Conservation (phyloP, 2,113 vertebrate genomes). For the Crypturellus undulatus region DNA sequence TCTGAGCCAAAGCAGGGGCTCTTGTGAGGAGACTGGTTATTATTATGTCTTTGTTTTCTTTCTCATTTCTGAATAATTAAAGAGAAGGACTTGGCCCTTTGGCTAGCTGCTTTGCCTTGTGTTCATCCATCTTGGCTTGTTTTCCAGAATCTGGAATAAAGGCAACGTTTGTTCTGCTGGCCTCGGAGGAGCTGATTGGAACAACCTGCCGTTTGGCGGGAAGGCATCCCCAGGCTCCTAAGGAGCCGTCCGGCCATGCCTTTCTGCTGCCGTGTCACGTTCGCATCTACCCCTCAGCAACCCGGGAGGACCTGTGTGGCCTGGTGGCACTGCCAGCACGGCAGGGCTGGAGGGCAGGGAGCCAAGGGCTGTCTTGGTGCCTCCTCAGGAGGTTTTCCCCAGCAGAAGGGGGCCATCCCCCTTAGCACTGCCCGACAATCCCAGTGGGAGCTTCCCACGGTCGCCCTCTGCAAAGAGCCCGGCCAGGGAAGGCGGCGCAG, state of each 20-base stretch:
- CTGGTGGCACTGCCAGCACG: background rate
- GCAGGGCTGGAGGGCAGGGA: background rate
- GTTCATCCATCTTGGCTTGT: slow-evolving; percentile 34
- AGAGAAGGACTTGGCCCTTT: slow-evolving; percentile 44
- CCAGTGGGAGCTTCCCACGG: background rate
- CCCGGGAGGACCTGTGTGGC: background rate
- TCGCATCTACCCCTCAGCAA: background rate
- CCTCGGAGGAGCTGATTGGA: background rate
- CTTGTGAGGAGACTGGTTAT: slow-evolving; percentile 19
- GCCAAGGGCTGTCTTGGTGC: background rate
- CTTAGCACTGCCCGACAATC: background rate
- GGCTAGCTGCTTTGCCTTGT: slow-evolving; percentile 40
- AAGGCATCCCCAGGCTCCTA: background rate
- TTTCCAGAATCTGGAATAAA: slow-evolving; percentile 46
- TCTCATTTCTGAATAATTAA: slow-evolving; percentile 60
- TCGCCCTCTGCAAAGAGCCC: background rate
- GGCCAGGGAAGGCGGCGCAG: slow-evolving; percentile 28
- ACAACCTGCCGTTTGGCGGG: background rate
- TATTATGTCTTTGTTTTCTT: slow-evolving; percentile 50
- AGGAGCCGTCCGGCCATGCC: background rate
- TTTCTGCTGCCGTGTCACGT: background rate
- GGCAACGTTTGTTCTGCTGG: slow-evolving; percentile 36
- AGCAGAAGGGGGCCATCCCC: background rate
- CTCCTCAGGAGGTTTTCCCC: background rate
- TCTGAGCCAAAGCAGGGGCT: slow-evolving; percentile 48